phyloP scores from a whole-genome alignment of 1,140 invertebrate genomes.

The Anthonomus grandis region DNA sequence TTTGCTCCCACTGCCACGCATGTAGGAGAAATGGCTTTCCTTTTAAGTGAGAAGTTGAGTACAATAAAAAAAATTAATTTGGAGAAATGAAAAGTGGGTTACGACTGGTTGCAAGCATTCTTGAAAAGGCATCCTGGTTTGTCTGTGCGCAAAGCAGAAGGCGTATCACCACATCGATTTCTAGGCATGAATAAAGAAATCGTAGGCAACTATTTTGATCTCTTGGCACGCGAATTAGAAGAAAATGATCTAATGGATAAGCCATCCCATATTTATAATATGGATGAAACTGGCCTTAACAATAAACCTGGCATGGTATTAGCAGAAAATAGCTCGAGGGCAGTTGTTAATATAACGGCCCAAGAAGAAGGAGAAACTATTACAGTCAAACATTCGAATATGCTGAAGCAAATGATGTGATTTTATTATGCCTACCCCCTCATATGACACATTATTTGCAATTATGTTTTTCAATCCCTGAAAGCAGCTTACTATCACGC shows the following conservation, averaged over 20 bases:
- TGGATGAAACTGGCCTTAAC: slow-evolving; percentile 46
- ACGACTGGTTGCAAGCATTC: neutral
- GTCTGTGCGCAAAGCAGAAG: neutral
- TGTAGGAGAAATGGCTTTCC: neutral
- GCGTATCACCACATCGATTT: neutral
- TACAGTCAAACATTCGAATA: slow-evolving; percentile 27
- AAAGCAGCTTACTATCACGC: slow-evolving; percentile 6
- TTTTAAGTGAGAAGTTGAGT: neutral
- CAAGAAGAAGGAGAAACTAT: slow-evolving; percentile 36
- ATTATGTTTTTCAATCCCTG: slow-evolving; percentile 25
- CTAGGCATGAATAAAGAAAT: neutral
- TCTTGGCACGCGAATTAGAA: neutral
- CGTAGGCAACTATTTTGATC: neutral
- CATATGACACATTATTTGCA: slow-evolving; percentile 43
- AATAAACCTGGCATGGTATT: slow-evolving; percentile 37
- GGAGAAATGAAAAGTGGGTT: neutral
- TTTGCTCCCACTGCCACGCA: neutral
- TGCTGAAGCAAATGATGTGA: slow-evolving; percentile 4
- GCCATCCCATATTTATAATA: slow-evolving; percentile 13
- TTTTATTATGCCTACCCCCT: slow-evolving; percentile 31
- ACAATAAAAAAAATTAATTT: neutral
- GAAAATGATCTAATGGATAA: slow-evolving; percentile 30
- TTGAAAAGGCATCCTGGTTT: neutral
- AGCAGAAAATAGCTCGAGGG: slow-evolving; percentile 44
- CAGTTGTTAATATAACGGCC: slow-evolving; percentile 31